phyloP scores from a whole-genome alignment of 2,797 vertebrate species.

The Selene dorsalis region DNA sequence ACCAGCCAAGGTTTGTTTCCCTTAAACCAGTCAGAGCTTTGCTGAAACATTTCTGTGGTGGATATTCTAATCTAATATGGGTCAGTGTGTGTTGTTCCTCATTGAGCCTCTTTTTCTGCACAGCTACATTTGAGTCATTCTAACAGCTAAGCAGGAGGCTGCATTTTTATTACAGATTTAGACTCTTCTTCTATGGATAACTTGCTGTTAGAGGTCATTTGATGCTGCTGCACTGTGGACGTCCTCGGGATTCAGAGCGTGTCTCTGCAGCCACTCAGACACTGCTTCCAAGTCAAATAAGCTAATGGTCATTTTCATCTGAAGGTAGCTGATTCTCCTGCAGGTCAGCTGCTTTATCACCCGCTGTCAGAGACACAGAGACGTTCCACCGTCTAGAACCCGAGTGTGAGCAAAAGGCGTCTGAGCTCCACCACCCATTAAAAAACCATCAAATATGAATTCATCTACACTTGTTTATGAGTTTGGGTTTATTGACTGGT shows the following conservation, averaged over 20 bases:
- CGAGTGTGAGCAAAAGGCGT: constrained; percentile 48
- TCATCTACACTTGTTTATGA: constrained; percentile 59
- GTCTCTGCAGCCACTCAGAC: constrained; percentile 26
- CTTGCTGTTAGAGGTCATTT: no score
- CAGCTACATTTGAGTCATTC: no score
- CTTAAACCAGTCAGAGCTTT: not conserved
- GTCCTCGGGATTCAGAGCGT: constrained; percentile 34
- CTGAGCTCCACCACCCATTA: constrained; percentile 57
- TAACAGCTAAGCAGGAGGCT: no score
- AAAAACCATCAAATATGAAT: constrained; percentile 70
- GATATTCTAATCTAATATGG: not conserved
- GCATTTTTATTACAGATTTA: no score
- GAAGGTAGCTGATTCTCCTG: constrained; percentile 52
- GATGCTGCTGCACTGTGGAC: not conserved
- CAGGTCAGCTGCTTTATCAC: constrained; percentile 62
- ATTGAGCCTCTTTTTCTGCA: no score
- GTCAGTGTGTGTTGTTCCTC: no score
- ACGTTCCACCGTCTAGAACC: constrained; percentile 12
- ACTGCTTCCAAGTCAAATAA: constrained; percentile 48
- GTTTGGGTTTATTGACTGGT: constrained; percentile 70
- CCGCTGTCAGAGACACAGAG: constrained; percentile 26
- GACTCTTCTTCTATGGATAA: no score
- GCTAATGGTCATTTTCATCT: constrained; percentile 52
- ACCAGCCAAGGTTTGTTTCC: not conserved
- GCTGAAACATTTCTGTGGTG: not conserved